Evolutionary conservation across 2,797 vertebrate species (phyloP).

Genomic region (Trachops cirrhosus): DNA sequence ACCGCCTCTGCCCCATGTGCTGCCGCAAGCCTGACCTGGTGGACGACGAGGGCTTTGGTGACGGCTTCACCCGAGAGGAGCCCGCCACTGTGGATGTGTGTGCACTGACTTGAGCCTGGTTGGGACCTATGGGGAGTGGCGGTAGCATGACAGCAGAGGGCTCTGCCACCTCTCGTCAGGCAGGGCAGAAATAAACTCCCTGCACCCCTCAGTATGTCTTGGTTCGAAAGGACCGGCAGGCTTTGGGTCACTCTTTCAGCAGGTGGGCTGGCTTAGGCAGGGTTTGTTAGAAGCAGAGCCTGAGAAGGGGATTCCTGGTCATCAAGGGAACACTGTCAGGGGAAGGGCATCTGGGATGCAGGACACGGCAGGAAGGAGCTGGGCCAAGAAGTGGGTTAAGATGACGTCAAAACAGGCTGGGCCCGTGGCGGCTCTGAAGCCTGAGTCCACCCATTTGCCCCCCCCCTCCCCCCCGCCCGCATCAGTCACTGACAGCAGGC

Average conservation of each 20-base stretch:
- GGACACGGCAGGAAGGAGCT: not conserved
- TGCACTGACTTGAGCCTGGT: constrained; percentile 69
- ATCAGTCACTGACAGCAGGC: not conserved
- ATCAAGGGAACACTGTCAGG: not conserved
- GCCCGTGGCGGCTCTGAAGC: not conserved
- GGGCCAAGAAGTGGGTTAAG: not conserved
- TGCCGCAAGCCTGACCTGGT: constrained; percentile 85
- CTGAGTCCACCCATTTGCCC: not conserved
- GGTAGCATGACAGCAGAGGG: not conserved
- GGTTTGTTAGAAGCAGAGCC: not conserved
- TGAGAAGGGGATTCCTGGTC: not conserved
- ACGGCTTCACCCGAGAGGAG: constrained; percentile 89
- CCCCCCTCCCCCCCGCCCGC: no score
- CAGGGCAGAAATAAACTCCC: constrained; percentile 48
- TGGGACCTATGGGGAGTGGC: accelerated
- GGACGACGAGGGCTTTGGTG: constrained; percentile 88
- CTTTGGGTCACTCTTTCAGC: not conserved
- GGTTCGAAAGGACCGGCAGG: not conserved
- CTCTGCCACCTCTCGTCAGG: not conserved
- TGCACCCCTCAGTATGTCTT: not conserved
- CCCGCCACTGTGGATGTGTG: constrained; percentile 71
- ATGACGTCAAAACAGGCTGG: not conserved
- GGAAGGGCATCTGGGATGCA: not conserved
- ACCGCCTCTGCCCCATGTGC: constrained; percentile 95
- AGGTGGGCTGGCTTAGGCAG: not conserved